phyloP scores from a whole-genome alignment of 2,113 vertebrate species.

The Dryoscopus gambensis region DNA sequence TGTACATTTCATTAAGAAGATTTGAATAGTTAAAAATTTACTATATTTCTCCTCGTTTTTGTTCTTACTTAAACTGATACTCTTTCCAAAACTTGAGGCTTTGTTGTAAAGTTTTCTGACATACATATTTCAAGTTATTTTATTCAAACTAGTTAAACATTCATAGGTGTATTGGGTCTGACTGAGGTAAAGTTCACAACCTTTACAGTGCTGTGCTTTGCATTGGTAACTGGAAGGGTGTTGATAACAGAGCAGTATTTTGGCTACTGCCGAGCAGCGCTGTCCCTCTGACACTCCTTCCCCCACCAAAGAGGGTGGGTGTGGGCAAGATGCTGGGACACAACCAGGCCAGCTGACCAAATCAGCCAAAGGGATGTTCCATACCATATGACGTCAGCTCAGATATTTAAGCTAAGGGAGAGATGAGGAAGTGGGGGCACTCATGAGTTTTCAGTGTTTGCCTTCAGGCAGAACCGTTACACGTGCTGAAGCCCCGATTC shows the following conservation, averaged over 20 bases:
- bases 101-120: neutral
- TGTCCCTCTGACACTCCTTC: neutral
- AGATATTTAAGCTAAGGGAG: neutral
- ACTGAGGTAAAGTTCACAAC: neutral
- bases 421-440: neutral
- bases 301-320: neutral
- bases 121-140: neutral
- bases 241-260: neutral
- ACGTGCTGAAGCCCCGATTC: neutral
- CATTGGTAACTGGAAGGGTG: neutral
- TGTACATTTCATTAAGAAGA: neutral
- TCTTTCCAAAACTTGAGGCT: neutral
- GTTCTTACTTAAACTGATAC: neutral
- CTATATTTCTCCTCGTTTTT: neutral
- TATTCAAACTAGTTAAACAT: neutral
- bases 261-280: neutral
- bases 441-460: neutral
- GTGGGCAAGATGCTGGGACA: neutral
- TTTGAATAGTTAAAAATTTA: neutral
- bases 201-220: neutral
- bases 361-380: neutral
- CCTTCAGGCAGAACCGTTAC: fast-evolving
- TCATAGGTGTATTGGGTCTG: neutral
- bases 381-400: neutral
- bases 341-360: neutral